Percentiles rank a stretch among this genome's conserved stretches.
These are phyloP conservation scores for Leptopterna dolabrata DNA, from an alignment of 2,888 invertebrate genomes.

Conservation along the genomic window DNA sequence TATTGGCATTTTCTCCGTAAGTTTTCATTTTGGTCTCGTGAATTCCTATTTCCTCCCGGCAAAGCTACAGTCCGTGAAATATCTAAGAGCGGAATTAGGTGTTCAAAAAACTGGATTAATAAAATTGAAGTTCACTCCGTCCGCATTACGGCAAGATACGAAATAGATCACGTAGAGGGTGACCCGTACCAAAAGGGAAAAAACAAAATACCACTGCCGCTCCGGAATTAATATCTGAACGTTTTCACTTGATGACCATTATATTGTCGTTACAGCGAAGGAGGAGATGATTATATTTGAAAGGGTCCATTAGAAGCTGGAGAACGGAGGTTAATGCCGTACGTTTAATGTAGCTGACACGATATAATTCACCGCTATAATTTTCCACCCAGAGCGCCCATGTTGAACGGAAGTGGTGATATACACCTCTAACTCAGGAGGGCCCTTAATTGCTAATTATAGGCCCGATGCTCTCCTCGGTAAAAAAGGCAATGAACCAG, in stretches of 20 bases:
- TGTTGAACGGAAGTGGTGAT: constrained; percentile 53
- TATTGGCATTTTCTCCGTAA: too few species aligned
- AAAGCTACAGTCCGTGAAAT: too few species aligned
- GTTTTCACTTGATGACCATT: constrained; percentile 47
- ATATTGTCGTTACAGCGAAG: constrained; percentile 46
- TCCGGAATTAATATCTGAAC: constrained; percentile 35
- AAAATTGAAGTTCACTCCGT: background rate
- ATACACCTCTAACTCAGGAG: constrained; percentile 35
- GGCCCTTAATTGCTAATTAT: constrained; percentile 46
- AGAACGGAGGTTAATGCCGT: constrained; percentile 48
- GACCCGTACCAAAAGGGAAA: background rate
- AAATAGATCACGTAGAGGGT: constrained; percentile 4
- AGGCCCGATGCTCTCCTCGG: constrained; percentile 18
- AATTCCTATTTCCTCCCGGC: too few species aligned
- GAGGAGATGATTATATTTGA: constrained; percentile 47
- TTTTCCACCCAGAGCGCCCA: constrained; percentile 45
- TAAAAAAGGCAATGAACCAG: constrained; percentile 49
- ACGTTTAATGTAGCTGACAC: constrained; percentile 54
- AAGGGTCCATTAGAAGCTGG: constrained; percentile 47
- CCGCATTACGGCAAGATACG: background rate
- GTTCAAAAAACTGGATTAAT: background rate
- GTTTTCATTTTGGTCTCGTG: too few species aligned
- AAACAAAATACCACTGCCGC: background rate
- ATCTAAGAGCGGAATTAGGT: too few species aligned
- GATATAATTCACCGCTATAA: constrained; percentile 55